Evolutionary conservation across 2,888 invertebrate species (phyloP).

Genomic region (Meloe dianella): DNA sequence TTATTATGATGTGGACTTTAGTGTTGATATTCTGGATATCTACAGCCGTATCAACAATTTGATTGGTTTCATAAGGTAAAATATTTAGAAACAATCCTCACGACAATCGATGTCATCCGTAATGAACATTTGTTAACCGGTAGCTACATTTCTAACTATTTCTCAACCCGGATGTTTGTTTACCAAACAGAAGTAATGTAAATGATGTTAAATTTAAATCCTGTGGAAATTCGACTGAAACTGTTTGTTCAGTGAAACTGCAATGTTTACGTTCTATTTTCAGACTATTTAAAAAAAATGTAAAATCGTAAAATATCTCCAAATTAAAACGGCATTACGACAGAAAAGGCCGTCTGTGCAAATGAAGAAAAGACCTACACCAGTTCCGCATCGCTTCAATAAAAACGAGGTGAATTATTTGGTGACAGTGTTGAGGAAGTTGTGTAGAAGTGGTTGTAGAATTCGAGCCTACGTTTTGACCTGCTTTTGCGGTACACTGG

Average conservation of each 20-base stretch:
- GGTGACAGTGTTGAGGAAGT: slow-evolving; percentile 16
- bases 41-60: no score
- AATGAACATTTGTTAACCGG: no score
- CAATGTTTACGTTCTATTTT: neutral
- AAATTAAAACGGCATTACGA: neutral
- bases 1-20: no score
- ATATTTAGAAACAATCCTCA: no score
- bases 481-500: slow-evolving; percentile 50
- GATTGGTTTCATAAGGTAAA: no score
- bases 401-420: slow-evolving; percentile 1
- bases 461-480: slow-evolving; percentile 45
- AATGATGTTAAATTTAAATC: no score
- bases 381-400: neutral
- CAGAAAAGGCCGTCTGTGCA: neutral
- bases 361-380: neutral
- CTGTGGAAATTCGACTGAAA: no score
- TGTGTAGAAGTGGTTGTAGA: slow-evolving; percentile 28
- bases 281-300: neutral
- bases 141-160: no score
- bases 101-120: no score
- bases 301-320: neutral
- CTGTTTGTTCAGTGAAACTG: neutral
- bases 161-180: no score
- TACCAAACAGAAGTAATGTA: neutral
- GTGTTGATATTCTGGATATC: no score